Evolutionary conservation across 2,113 vertebrate genomes (phyloP), one percentile per base, ranked within the genome.

Genomic region (Anguilla japonica): DNA sequence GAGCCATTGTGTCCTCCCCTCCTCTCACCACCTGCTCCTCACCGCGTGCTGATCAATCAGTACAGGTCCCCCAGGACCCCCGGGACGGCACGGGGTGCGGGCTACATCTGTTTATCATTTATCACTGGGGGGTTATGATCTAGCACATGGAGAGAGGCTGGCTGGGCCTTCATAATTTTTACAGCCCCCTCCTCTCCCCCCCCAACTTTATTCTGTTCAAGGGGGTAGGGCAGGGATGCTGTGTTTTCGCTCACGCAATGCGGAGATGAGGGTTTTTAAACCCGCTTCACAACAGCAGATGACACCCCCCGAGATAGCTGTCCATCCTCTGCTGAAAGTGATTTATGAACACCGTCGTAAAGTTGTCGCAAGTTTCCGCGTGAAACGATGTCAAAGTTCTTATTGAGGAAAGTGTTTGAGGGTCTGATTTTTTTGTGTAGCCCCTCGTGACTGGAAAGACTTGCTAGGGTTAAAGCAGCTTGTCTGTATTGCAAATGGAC

Each of bases 101-200:
- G 81, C 81, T 75, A 82, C 85, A 86, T 86, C 85, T 86, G 85
- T 81, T 67, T 87, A 56, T 83, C 82, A 87, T 83, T 81, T 63
- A 83, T 87, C 81, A 83, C 81, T 83, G 11, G 39, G 34, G 39
- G 57, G 81, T 83, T 87, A 75, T 87, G 71, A 75, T 87, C 60
- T 71, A 41, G 20, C 26, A 14, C 81, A n/a, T 82, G 81, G 81
- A 82, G 26, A 3, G 43, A 26, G 18, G 46, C 46, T 82, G 46
- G 41, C 41, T n/a, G 81, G 41, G 46, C 22, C 41, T 50, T 43
- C 46, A 60, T 82, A 78, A 82, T 87, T 67, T 87, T 83, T 53
- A 41, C 71, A 56, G 9, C 71, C 43, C 46, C 50, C 50, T 2
- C 8, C 50, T 11, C 50, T 1, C 46, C 71, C 7, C 50, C 11